Base-by-base conservation (phyloP, 2,888 invertebrate species). In the Andrena trimmerana region DNA sequence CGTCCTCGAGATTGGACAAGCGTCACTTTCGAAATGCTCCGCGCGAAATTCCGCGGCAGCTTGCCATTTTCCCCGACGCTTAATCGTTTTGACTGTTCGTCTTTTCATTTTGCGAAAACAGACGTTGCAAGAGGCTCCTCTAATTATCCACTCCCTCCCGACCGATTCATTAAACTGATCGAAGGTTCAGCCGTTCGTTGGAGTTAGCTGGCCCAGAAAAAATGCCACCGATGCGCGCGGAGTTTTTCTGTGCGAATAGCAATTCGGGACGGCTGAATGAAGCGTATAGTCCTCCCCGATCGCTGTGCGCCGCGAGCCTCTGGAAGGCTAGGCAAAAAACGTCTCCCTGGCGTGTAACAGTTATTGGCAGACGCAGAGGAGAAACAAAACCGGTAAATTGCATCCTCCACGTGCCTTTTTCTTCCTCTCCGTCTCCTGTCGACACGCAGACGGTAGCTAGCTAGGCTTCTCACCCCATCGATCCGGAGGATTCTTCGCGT, bases 351-450 rank as follows among this genome's bases (percentile, higher is more conserved):
- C 52, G 52, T 16, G 54, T 63, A 67, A 78, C 54, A 68, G 75
- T 71, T 78, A 78, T 78, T 54, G 72, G 50, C 81, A 66, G 71
- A 68, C 74, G 29, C 27, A 52, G 29, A 16, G 20, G 50, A 68
- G 72, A 68, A 81, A 81, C 50, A 72, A 78, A 78, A 81, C 78
- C 33, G 57, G 78, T 50, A 78, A 81, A 81, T 81, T 78, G 57
- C 65, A 73, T 72, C 67, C 67, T 78, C 33, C 27, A 24, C 36
- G 13, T 42, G 24, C 27, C 50, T 69, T 79, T 50, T 77, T 68
- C 16, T 59, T 33, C 48, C 48, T 50, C 27, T 1, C 57, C 0
- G 16, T 52, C 66, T 27, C 29, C 27, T 24, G 2, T 24, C 63
- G 60, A n/a, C n/a, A 24, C 36, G n/a, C 27, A 10, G 27, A 20